These are phyloP conservation scores for Temnothorax rugatulus DNA, from an alignment of 2,888 invertebrate genomes.

Conservation along the genomic window DNA sequence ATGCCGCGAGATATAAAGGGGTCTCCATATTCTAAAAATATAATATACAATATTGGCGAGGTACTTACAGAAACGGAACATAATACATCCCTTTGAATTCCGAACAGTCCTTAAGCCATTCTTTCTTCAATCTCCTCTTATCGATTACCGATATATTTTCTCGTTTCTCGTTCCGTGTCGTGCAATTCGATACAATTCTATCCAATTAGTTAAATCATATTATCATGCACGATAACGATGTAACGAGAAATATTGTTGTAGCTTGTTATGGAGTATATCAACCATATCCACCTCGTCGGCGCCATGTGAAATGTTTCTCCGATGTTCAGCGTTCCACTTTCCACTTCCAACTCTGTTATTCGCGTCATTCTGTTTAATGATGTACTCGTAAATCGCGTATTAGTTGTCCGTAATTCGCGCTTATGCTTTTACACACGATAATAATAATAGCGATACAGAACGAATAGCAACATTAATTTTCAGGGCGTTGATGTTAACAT, in stretches of 20 bases:
- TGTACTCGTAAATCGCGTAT: slow-evolving; percentile 29
- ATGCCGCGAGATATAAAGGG: background rate
- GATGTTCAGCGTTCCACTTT: slow-evolving; percentile 27
- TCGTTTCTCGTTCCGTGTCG: background rate
- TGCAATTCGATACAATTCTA: slow-evolving; percentile 16
- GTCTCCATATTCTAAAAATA: background rate
- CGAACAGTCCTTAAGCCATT: background rate
- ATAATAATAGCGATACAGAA: slow-evolving; percentile 1
- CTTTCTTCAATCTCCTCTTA: background rate
- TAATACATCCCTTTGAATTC: slow-evolving; percentile 4
- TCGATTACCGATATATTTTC: slow-evolving; percentile 13
- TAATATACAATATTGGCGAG: background rate
- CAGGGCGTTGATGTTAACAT: background rate
- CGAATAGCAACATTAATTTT: background rate
- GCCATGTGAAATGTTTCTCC: slow-evolving; percentile 1
- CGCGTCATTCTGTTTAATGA: slow-evolving; percentile 27
- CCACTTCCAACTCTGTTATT: slow-evolving; percentile 38
- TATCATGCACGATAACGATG: background rate
- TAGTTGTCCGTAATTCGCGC: slow-evolving; percentile 6
- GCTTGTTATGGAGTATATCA: slow-evolving; percentile 31
- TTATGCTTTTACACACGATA: background rate
- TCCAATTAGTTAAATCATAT: slow-evolving; percentile 45
- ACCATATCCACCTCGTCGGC: slow-evolving; percentile 9
- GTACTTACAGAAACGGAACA: background rate
- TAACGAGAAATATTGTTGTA: slow-evolving; percentile 27